Conservation (phyloP, 2,888 invertebrate species). For the Pollenia labialis region DNA sequence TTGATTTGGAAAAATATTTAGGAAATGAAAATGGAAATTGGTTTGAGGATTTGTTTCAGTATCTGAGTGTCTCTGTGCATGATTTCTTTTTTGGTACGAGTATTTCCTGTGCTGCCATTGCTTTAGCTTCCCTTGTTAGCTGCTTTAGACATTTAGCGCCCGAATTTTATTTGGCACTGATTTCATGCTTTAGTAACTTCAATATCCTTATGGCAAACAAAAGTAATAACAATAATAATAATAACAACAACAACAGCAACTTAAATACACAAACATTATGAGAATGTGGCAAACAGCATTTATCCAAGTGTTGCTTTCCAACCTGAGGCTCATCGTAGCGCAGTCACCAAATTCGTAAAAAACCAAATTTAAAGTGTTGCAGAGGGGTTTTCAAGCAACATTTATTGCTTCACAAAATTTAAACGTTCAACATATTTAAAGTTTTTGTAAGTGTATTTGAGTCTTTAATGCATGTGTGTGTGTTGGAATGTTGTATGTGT, state of each 20-base stretch:
- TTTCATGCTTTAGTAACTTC: conserved; percentile 83
- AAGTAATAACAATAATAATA: conserved; percentile 77
- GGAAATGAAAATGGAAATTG: conserved; percentile 37
- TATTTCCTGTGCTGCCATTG: conserved; percentile 16
- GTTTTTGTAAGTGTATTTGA: not conserved
- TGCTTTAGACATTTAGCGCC: conserved; percentile 72
- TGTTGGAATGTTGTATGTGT: conserved; percentile 19
- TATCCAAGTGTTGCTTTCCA: conserved; percentile 76
- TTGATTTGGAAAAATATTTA: conserved; percentile 36
- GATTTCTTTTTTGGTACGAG: not conserved
- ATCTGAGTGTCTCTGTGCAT: not conserved
- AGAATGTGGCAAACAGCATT: conserved; percentile 74
- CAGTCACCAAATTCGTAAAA: conserved; percentile 64
- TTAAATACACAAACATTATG: conserved; percentile 23
- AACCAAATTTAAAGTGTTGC: conserved; percentile 68
- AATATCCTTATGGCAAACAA: conserved; percentile 79
- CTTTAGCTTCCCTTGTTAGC: not conserved
- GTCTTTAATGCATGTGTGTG: not conserved
- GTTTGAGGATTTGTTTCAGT: conserved; percentile 27
- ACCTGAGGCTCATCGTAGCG: conserved; percentile 77
- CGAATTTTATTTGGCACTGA: conserved; percentile 79
- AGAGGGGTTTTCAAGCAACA: conserved; percentile 45
- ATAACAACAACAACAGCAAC: conserved; percentile 76
- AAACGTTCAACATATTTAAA: conserved; percentile 49
- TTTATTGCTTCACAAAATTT: conserved; percentile 54